A percentile compares a stretch with the other conserved stretches of the same genome.
Evolutionary conservation across 2,113 vertebrate species (phyloP).

Genomic region (Picathartes gymnocephalus): DNA sequence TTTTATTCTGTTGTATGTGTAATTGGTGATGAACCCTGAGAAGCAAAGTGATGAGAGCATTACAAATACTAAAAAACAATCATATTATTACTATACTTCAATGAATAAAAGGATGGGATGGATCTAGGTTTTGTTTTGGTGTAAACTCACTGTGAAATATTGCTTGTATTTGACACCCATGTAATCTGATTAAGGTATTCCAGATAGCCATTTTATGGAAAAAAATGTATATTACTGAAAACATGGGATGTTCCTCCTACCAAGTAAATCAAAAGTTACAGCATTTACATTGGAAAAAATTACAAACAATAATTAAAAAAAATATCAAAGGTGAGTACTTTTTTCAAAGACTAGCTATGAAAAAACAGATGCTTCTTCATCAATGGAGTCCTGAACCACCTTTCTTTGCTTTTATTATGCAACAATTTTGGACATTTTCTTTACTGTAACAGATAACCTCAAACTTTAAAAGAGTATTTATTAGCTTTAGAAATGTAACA

Average conservation of each 20-base stretch:
- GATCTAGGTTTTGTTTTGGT: not conserved
- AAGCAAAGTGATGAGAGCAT: not conserved
- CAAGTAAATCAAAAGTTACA: not conserved
- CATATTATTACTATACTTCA: not conserved
- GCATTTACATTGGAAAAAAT: not conserved
- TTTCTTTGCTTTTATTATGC: not conserved
- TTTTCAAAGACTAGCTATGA: not conserved
- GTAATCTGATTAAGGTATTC: not conserved
- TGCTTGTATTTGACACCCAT: not conserved
- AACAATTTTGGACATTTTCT: not conserved
- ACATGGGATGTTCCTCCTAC: not conserved
- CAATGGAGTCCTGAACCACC: not conserved
- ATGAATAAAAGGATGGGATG: not conserved
- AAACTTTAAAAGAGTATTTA: not conserved
- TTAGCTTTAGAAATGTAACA: not conserved
- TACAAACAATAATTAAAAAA: not conserved
- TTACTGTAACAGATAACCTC: not conserved
- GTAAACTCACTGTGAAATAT: not conserved
- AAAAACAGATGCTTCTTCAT: not conserved
- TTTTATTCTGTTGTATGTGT: not conserved
- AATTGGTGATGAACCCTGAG: not conserved
- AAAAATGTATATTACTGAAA: not conserved
- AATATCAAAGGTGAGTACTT: not conserved
- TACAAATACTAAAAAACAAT: not conserved
- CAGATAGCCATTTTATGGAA: not conserved